Evolutionary conservation across 1,140 invertebrate species (phyloP), one percentile per base, ranked within the genome.

Genomic region (Drosophila yakuba): DNA sequence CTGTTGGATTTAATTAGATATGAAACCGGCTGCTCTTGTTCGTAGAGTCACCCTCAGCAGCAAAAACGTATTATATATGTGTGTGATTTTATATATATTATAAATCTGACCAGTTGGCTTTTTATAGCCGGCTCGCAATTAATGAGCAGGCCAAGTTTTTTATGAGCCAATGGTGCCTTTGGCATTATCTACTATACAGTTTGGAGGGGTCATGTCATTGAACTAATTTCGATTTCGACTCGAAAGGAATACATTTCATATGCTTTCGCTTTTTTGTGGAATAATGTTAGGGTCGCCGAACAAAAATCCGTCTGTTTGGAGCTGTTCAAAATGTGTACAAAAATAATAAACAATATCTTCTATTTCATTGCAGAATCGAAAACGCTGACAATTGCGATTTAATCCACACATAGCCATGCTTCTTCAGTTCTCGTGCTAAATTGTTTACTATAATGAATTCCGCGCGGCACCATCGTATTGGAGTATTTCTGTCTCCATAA

Each of bases 401-500:
- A 52, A 57, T 48, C 50, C 38, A 48, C 17, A 36, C 74, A 71
- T 38, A 61, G 57, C 51, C 89, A 89, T 89, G 84, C 80, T 51
- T 55, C 45, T 64, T 69, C 68, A 84, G 80, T 78, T 66, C 89
- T 88, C 59, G 85, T 64, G 54, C 32, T 90, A 85, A 84, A 89
- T 78, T 47, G 60, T 84, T 74, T 36, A 77, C 74, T 91, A 92
- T 91, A 82, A 92, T 92, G 91, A 92, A 91, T 91, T 91, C 90
- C 44, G 84, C 90, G 78, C 80, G 90, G 73, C 91, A 92, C 86
- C 88, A 92, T 92, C 91, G 91, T 80, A 90, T 91, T 90, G 91
- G 91, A 89, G 91, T 92, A 62, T 92, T 92, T 92, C 78, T 92
- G 81, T 92, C 91, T 92, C 91, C 91, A 92, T 91, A 91, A 86